These are phyloP conservation scores for Amphiprion percula DNA, from an alignment of 2,113 vertebrate species.

Conservation along the genomic window DNA sequence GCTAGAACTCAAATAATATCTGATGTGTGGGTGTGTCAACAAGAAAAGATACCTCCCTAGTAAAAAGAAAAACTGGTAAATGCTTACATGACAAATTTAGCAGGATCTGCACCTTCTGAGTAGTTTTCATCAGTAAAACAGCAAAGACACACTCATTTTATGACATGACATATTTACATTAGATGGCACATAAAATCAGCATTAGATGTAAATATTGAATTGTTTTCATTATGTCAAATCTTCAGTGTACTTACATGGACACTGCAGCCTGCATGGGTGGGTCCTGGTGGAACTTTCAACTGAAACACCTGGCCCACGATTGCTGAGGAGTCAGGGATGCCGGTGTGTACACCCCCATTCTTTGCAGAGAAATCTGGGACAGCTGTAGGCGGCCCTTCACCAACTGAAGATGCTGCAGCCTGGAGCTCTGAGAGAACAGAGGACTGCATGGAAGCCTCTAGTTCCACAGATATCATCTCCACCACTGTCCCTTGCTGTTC, in stretches of 20 bases:
- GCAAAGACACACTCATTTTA: background rate
- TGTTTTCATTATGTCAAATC: background rate
- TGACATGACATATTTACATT: background rate
- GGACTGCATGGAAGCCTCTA: slow-evolving; percentile 95
- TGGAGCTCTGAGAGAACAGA: slow-evolving; percentile 87
- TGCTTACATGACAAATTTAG: background rate
- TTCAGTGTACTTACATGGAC: slow-evolving; percentile 66
- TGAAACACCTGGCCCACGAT: slow-evolving; percentile 91
- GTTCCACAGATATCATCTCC: slow-evolving; percentile 88
- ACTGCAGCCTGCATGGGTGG: slow-evolving; percentile 83
- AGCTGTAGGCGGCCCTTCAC: slow-evolving; percentile 80
- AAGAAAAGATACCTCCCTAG: too few relatives aligned
- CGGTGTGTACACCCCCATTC: slow-evolving; percentile 80
- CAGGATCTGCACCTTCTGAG: too few relatives aligned
- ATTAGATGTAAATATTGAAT: background rate
- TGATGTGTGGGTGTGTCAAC: too few relatives aligned
- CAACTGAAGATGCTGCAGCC: slow-evolving; percentile 72
- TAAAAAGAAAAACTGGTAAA: too few relatives aligned
- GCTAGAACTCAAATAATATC: too few relatives aligned
- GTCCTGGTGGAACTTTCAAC: slow-evolving; percentile 87
- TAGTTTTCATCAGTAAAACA: too few relatives aligned
- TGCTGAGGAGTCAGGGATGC: slow-evolving; percentile 90
- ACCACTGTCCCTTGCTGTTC: slow-evolving; percentile 83
- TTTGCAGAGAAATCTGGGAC: slow-evolving; percentile 86
- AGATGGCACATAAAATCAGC: background rate